Conservation (phyloP, 2,797 vertebrate species). For the Spondyliosoma cantharus region DNA sequence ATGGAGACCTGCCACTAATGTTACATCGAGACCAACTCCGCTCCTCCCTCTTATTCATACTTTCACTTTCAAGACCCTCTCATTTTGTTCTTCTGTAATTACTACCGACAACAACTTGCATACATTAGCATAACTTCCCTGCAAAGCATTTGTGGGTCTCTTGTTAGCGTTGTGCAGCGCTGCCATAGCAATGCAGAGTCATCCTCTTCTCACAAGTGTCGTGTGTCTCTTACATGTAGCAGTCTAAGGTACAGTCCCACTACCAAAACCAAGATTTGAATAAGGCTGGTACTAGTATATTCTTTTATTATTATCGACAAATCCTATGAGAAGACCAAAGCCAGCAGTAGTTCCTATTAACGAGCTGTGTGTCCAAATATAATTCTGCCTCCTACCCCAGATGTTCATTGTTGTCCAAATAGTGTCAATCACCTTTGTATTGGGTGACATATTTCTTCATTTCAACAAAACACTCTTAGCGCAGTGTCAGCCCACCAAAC, state of each 20-base stretch:
- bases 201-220: conserved; percentile 32
- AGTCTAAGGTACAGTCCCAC: neutral
- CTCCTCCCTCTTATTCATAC: conserved; percentile 2
- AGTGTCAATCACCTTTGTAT: neutral
- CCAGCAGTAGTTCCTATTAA: too few species aligned
- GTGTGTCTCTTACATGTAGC: conserved; percentile 23
- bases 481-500: neutral
- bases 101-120: conserved; percentile 40
- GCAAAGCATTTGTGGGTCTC: conserved; percentile 29
- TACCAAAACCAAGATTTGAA: neutral
- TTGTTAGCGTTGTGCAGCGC: conserved; percentile 23
- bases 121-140: conserved; percentile 50
- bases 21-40: conserved; percentile 16
- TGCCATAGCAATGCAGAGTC: conserved; percentile 20
- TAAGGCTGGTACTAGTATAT: neutral
- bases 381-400: neutral
- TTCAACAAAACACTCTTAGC: neutral
- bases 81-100: conserved; percentile 46
- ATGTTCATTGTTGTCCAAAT: neutral
- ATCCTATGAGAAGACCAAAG: neutral
- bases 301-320: neutral
- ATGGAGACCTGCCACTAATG: conserved; percentile 15
- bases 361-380: neutral
- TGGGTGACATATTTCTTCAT: neutral
- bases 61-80: conserved; percentile 38